Evolutionary conservation across 2,113 vertebrate genomes (phyloP), one percentile per base, ranked within the genome.

Genomic region (Setophaga coronata): DNA sequence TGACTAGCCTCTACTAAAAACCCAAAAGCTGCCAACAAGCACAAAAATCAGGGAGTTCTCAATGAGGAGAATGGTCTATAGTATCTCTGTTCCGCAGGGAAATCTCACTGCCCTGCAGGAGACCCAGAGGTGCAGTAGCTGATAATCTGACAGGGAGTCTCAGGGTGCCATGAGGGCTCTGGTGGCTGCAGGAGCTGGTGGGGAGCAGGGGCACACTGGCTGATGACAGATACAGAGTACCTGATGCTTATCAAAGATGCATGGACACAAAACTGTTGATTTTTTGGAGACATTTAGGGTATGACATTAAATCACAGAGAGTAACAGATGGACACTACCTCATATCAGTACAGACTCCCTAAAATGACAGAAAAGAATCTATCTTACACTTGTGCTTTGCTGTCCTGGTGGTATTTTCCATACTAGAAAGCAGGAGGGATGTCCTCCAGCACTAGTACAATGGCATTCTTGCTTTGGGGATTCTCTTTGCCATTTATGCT

Each of bases 151-250:
- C 20, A 33, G 58, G 45, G 19, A 42, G 25, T 16, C 42, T n/a
- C 3, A 2, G n/a, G 58, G 31, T 45, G 28, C 28, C 3, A 0
- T 2, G 16, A 64, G 0, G 1, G 45, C 45, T 82, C 8, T 0
- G 29, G 58, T 0, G 0, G 42, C 65, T 66, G 47, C 29, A 60
- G 45, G 21, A 65, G 15, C 67, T 28, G 24, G 2, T 20, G 2
- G 16, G 47, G 21, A 91, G 42, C 67, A 77, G 53, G 36, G 33
- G 10, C 36, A 10, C 3, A 5, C 36, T 69, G 29, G 21, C 66
- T 53, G 50, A 47, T 29, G 23, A 33, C 2, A 8, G 21, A 65
- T 3, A 69, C 15, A 62, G 14, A 29, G 38, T 3, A 69, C 12
- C 28, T 43, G 42, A 54, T 40, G 24, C 38, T 54, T 28, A 77